Percentiles rank a stretch among this genome's conserved stretches.
These are phyloP conservation scores for Heliconius sara DNA, from an alignment of 2,888 invertebrate genomes.

Conservation along the genomic window DNA sequence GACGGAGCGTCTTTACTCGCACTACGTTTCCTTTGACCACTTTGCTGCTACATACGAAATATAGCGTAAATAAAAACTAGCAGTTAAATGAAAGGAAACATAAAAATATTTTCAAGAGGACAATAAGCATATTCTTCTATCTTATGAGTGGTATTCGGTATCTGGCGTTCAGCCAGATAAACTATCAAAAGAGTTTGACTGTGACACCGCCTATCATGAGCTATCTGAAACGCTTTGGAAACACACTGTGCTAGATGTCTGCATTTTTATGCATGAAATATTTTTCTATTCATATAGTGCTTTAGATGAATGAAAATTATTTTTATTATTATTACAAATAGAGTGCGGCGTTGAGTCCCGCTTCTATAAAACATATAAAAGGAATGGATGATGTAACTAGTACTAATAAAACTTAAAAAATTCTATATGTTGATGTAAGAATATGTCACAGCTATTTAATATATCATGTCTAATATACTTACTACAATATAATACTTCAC, in stretches of 20 bases:
- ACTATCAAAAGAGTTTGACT: slow-evolving; percentile 22
- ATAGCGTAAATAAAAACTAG: not conserved
- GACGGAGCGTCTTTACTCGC: no score
- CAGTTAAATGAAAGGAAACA: not conserved
- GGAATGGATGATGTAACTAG: no score
- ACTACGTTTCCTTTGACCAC: no score
- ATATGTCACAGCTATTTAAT: no score
- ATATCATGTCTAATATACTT: no score
- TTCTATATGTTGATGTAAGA: no score
- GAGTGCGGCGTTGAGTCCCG: not conserved
- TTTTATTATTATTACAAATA: no score
- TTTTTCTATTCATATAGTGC: not conserved
- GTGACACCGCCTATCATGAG: slow-evolving; percentile 26
- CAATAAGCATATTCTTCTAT: slow-evolving; percentile 14
- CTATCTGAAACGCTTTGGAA: slow-evolving; percentile 20
- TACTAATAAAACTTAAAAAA: no score
- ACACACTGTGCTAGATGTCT: slow-evolving; percentile 13
- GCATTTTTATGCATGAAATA: slow-evolving; percentile 7
- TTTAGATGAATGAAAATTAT: no score
- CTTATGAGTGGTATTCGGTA: not conserved
- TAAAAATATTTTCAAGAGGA: not conserved
- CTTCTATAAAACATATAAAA: no score
- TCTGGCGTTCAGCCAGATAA: slow-evolving; percentile 21
- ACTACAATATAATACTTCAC: no score
- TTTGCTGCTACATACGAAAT: no score